Evolutionary conservation across 1,140 invertebrate species (phyloP).

Genomic region (Hypothenemus hampei): DNA sequence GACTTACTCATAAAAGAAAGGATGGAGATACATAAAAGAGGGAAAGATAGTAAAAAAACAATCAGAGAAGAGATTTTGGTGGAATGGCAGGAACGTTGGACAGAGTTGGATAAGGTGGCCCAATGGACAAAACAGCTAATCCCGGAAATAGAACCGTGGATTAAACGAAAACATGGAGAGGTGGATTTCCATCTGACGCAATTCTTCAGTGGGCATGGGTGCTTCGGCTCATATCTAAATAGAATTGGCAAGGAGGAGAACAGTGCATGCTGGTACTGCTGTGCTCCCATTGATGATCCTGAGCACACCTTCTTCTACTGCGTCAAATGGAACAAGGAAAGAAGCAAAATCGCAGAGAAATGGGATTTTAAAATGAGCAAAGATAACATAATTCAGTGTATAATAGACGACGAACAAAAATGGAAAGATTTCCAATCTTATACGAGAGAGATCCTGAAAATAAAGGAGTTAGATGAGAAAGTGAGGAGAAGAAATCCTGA

Average conservation of each 20-base stretch:
- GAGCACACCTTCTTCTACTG: conserved; percentile 37
- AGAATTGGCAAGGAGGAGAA: conserved; percentile 26
- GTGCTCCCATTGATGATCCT: conserved; percentile 26
- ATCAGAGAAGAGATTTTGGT: not conserved
- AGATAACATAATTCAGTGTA: too few relatives aligned
- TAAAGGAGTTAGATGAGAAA: too few relatives aligned
- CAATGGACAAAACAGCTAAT: conserved; percentile 17
- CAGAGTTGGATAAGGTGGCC: conserved; percentile 22
- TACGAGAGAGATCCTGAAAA: too few relatives aligned
- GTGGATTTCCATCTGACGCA: conserved; percentile 35
- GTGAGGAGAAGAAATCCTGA: too few relatives aligned
- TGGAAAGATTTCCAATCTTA: too few relatives aligned
- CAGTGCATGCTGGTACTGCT: conserved; percentile 17
- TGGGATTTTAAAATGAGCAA: too few relatives aligned
- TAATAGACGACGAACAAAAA: too few relatives aligned
- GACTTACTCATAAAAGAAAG: conserved; percentile 28
- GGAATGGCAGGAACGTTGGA: conserved; percentile 13
- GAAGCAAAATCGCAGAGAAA: too few relatives aligned
- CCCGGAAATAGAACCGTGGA: conserved; percentile 18
- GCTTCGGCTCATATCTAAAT: conserved; percentile 30
- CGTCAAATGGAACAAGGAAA: too few relatives aligned
- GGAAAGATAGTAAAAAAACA: not conserved
- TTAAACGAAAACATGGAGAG: conserved; percentile 23
- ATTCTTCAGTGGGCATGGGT: conserved; percentile 37
- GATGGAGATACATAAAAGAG: not conserved